phyloP scores from a whole-genome alignment of 2,888 invertebrate species.

The Ormyrus nitidulus region DNA sequence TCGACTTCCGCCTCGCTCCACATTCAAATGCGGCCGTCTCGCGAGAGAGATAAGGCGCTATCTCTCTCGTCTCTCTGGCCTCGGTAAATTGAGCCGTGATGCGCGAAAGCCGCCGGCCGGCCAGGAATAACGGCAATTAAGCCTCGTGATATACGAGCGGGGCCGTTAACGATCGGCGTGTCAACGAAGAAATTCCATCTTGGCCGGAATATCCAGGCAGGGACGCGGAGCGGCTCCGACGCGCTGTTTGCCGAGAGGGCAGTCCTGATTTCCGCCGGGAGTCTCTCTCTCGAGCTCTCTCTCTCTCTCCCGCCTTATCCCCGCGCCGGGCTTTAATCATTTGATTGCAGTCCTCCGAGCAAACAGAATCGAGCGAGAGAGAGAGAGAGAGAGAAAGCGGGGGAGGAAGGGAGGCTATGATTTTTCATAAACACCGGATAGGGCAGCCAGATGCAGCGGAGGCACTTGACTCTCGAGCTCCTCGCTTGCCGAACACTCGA shows the following conservation, averaged over 20 bases:
- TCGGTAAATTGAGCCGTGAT: no score
- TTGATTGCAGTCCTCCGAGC: constrained; percentile 58
- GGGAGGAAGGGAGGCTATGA: neutral
- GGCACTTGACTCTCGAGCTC: constrained; percentile 40
- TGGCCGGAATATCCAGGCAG: neutral
- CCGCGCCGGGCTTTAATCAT: constrained; percentile 65
- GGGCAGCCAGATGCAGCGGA: constrained; percentile 41
- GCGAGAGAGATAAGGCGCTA: no score
- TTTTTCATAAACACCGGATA: constrained; percentile 53
- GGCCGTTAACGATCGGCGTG: neutral
- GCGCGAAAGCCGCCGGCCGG: no score
- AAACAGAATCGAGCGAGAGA: constrained; percentile 47
- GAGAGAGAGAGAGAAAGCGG: neutral
- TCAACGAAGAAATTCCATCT: neutral
- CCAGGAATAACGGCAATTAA: no score
- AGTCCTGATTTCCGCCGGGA: constrained; percentile 66
- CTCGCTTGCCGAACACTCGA: constrained; percentile 3
- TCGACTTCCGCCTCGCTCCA: no score
- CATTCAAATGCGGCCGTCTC: no score
- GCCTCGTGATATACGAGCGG: no score
- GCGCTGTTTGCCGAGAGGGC: constrained; percentile 68
- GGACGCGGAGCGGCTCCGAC: no score
- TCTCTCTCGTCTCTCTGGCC: no score
- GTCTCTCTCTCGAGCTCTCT: constrained; percentile 43
- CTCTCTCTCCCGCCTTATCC: constrained; percentile 51